These are phyloP conservation scores for Tenthredo distinguenda DNA, from an alignment of 2,888 invertebrate species.

Conservation along the genomic window DNA sequence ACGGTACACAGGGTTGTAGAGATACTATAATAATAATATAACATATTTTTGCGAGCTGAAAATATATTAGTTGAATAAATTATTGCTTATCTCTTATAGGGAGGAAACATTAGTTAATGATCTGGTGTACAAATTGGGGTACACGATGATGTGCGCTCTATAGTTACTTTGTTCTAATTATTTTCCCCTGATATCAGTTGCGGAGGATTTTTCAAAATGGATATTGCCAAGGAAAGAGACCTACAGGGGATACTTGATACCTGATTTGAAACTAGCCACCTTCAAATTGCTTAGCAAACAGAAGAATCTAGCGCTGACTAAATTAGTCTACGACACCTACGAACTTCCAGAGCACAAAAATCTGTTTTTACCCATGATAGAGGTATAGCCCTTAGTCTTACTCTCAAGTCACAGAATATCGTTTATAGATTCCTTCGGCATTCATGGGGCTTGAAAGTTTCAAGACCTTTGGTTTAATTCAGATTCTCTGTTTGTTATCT, in stretches of 20 bases:
- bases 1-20: constrained; percentile 31
- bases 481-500: constrained; percentile 69
- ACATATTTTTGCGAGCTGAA: neutral
- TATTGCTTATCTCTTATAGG: constrained; percentile 11
- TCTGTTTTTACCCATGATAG: constrained; percentile 79
- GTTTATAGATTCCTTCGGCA: neutral
- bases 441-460: neutral
- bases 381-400: constrained; percentile 60
- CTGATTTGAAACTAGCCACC: constrained; percentile 84
- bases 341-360: constrained; percentile 83
- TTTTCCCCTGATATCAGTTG: constrained; percentile 67
- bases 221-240: constrained; percentile 70
- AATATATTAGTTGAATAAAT: neutral
- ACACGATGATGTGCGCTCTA: neutral
- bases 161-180: neutral
- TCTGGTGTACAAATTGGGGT: neutral
- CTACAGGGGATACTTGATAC: constrained; percentile 79
- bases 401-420: neutral
- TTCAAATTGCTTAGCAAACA: constrained; percentile 87
- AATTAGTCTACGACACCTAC: constrained; percentile 83
- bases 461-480: neutral
- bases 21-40: neutral
- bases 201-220: constrained; percentile 77
- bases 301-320: constrained; percentile 83
- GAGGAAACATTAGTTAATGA: neutral